These are phyloP conservation scores for Siniperca scherzeri DNA, from an alignment of 2,797 vertebrate species.

Conservation along the genomic window DNA sequence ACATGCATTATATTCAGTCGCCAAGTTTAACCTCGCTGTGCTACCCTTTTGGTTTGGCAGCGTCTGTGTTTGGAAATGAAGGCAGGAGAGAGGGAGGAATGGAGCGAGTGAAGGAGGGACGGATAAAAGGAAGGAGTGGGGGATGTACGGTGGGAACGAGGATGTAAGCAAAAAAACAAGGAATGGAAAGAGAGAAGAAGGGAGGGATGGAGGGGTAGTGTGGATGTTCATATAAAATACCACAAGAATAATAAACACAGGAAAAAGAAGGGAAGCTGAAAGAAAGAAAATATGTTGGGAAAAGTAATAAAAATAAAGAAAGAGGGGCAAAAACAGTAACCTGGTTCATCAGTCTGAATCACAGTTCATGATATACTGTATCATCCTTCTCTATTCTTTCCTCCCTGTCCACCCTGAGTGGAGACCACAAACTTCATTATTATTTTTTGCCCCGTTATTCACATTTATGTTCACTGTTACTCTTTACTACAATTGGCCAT, in stretches of 20 bases:
- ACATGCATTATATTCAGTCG: slow-evolving; percentile 37
- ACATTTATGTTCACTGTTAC: background rate
- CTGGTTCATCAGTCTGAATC: background rate
- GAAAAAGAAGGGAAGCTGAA: slow-evolving; percentile 38
- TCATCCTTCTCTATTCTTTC: background rate
- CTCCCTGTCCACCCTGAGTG: background rate
- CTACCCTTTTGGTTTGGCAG: slow-evolving; percentile 74
- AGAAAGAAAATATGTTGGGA: slow-evolving; percentile 30
- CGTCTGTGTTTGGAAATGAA: slow-evolving; percentile 69
- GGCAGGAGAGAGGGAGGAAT: slow-evolving; percentile 43
- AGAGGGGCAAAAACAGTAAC: background rate
- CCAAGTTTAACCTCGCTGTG: slow-evolving; percentile 78
- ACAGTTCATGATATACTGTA: slow-evolving; percentile 1
- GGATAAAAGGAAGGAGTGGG: slow-evolving; percentile 20
- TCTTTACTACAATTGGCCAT: too few species aligned
- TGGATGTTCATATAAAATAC: slow-evolving; percentile 49
- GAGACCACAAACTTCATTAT: background rate
- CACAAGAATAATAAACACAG: slow-evolving; percentile 58
- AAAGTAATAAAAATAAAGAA: slow-evolving; percentile 39
- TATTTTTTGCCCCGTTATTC: background rate
- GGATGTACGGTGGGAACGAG: slow-evolving; percentile 25
- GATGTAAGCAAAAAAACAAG: slow-evolving; percentile 28
- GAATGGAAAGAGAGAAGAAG: slow-evolving; percentile 32
- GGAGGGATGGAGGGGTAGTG: slow-evolving; percentile 19
- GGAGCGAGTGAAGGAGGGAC: slow-evolving; percentile 28